These are phyloP conservation scores for Pseudorhiza aurosa DNA, from an alignment of 30 jellyfish, hydroid and myxozoan species.

Conservation along the genomic window DNA sequence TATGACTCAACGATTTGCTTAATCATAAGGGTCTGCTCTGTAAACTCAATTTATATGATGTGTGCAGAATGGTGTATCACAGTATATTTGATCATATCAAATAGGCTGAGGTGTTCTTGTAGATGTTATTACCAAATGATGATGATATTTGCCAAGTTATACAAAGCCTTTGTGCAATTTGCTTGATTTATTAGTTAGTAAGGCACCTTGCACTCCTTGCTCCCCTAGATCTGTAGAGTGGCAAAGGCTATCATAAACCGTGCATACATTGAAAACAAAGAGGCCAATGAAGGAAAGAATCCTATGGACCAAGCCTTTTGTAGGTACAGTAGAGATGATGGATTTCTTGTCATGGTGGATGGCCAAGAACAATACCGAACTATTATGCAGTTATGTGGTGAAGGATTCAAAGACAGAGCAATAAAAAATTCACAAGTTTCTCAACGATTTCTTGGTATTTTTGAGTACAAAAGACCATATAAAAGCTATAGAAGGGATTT, in stretches of 20 bases:
- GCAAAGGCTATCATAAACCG: conserved; percentile 36
- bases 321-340: conserved; percentile 22
- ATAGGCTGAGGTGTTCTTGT: too few species aligned
- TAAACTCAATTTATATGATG: too few species aligned
- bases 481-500: conserved; percentile 56
- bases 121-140: too few species aligned
- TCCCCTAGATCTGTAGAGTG: conserved; percentile 25
- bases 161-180: too few species aligned
- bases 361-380: conserved; percentile 1
- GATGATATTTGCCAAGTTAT: too few species aligned
- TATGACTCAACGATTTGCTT: too few species aligned
- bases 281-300: background rate
- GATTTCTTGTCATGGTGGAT: background rate
- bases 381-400: conserved; percentile 46
- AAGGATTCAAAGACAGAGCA: conserved; percentile 26
- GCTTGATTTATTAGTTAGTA: too few species aligned
- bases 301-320: background rate
- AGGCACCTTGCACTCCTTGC: too few species aligned
- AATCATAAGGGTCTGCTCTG: too few species aligned
- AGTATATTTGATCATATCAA: too few species aligned
- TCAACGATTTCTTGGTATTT: background rate
- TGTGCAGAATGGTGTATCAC: too few species aligned
- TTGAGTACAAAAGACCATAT: background rate
- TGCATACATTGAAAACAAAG: background rate
- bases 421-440: background rate